Base-by-base conservation (phyloP, 1,140 invertebrate genomes). In the Papilio polytes region DNA sequence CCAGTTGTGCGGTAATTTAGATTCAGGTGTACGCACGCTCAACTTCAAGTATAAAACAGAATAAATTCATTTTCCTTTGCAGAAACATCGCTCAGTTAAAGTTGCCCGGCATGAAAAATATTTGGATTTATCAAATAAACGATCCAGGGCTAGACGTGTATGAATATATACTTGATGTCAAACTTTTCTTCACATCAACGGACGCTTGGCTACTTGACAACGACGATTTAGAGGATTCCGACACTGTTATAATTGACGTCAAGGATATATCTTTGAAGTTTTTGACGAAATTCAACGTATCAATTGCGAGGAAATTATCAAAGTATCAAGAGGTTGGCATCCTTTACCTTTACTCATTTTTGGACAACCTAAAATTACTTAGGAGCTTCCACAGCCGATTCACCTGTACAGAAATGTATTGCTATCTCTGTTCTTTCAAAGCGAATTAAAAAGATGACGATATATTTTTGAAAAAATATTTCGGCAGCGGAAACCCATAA, bases 211-310 rank as follows among this genome's bases (percentile, higher is more conserved):
- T 97, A 41, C 92, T 96, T 2, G 94, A 92, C 20, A 90, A 92
- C 7, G 91, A 95, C 6, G 82, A 92, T 41, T 77, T 92, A 6
- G 89, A 94, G 7, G 96, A 96, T 3, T 96, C 96, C 3, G 97
- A 97, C 84, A 93, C 97, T 20, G 96, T 97, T 51, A 93, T 97
- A 3, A 96, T 97, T 83, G 97, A 97, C 85, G 97, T 97, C 89
- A 94, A 95, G 22, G 96, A 96, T 36, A 95, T 96, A 22, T 92
- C 95, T 13, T 86, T 97, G 48, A 96, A 95, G 44, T 97, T 97
- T 82, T 82, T 97, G 10, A 92, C 89, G 0, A 94, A 94, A 82
- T 87, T 92, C 20, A 94, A 93, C 76, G 41, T 94, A 13, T 94
- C 92, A 1, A 46, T 91, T 1, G 90, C 90, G 1, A 89, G 84